Evolutionary conservation across 1,140 invertebrate genomes (phyloP).

Genomic region (Neodiprion virginianus): DNA sequence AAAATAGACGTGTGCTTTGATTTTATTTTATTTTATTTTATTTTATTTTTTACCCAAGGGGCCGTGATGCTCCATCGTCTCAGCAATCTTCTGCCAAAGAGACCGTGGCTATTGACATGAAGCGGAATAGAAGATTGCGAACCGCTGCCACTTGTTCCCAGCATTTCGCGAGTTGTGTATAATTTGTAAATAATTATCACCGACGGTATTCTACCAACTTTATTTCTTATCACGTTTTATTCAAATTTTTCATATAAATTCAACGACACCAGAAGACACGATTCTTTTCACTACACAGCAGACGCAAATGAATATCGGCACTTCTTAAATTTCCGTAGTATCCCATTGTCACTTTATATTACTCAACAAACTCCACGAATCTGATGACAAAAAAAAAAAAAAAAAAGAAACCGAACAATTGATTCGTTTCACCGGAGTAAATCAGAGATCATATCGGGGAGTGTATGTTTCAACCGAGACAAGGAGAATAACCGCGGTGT

Average conservation of each 20-base stretch:
- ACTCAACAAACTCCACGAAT: too few relatives aligned
- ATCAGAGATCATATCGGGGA: too few relatives aligned
- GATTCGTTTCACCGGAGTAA: too few relatives aligned
- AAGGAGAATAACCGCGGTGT: too few relatives aligned
- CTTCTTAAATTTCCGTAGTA: too few relatives aligned
- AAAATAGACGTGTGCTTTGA: too few relatives aligned
- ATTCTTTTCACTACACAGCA: neutral
- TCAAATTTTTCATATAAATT: neutral
- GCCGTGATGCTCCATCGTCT: constrained; percentile 74
- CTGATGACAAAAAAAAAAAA: too few relatives aligned
- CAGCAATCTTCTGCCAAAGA: constrained; percentile 65
- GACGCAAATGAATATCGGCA: too few relatives aligned
- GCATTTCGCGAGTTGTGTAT: constrained; percentile 12
- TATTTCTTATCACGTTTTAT: constrained; percentile 7
- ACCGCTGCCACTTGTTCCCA: constrained; percentile 35
- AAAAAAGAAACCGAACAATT: too few relatives aligned
- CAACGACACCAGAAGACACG: neutral
- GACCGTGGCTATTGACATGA: constrained; percentile 54
- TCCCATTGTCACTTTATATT: too few relatives aligned
- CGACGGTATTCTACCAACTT: neutral
- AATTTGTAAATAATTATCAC: too few relatives aligned
- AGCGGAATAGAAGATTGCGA: constrained; percentile 59
- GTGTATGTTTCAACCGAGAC: too few relatives aligned
- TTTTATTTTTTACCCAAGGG: constrained; percentile 68
- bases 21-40: constrained; percentile 24